These are phyloP conservation scores for Lepidocolaptes lacrymiger DNA, from an alignment of 2,797 vertebrate genomes.

Conservation along the genomic window DNA sequence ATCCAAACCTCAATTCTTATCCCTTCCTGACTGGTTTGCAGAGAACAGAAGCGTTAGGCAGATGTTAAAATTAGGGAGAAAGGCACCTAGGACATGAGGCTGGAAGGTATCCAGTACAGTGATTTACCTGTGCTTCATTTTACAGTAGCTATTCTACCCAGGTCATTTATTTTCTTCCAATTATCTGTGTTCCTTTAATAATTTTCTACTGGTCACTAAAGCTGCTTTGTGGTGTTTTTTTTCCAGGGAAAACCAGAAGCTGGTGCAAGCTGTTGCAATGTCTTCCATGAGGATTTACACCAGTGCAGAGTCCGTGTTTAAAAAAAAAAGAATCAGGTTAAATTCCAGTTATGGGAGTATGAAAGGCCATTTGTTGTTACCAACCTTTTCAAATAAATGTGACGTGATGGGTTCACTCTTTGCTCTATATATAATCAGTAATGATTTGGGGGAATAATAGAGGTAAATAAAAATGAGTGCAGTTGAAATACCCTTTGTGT, in stretches of 20 bases:
- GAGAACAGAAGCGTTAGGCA: background rate
- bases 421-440: slow-evolving; percentile 38
- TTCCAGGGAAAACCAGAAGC: background rate
- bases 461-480: slow-evolving; percentile 52
- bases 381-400: slow-evolving; percentile 31
- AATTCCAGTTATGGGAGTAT: background rate
- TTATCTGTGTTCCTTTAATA: slow-evolving; percentile 46
- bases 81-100: background rate
- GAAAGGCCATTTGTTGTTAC: slow-evolving; percentile 5
- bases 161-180: slow-evolving; percentile 54
- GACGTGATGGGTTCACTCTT: slow-evolving; percentile 1
- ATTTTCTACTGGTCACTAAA: slow-evolving; percentile 45
- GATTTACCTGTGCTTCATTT: slow-evolving; percentile 26
- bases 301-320: background rate
- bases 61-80: slow-evolving; percentile 48
- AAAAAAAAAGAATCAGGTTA: slow-evolving; percentile 26
- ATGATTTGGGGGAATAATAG: slow-evolving; percentile 51
- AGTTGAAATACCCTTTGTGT: slow-evolving; percentile 57
- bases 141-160: background rate
- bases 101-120: slow-evolving; percentile 3
- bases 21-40: slow-evolving; percentile 9
- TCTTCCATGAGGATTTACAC: slow-evolving; percentile 45
- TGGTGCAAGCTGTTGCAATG: background rate
- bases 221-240: slow-evolving; percentile 30
- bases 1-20: slow-evolving; percentile 16